These are phyloP conservation scores for Myopa testacea DNA, from an alignment of 2,888 invertebrate species.

Conservation along the genomic window DNA sequence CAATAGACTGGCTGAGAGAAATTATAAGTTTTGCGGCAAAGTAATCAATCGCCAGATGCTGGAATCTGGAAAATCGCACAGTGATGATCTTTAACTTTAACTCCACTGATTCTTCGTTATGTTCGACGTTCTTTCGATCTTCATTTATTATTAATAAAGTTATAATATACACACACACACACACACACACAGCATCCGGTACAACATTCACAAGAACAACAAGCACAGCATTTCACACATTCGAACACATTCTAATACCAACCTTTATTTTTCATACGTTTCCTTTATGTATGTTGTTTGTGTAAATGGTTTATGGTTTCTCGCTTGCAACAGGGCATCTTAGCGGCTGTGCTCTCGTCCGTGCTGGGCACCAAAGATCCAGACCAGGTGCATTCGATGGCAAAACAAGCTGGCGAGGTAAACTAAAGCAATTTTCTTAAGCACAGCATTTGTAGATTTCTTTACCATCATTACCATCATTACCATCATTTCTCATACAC, in stretches of 20 bases:
- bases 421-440: slow-evolving; percentile 53
- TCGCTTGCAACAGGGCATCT: slow-evolving; percentile 83
- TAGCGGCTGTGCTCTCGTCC: slow-evolving; percentile 91
- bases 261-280: slow-evolving; percentile 30
- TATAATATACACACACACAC: background rate
- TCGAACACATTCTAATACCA: slow-evolving; percentile 28
- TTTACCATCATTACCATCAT: slow-evolving; percentile 7
- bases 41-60: too few relatives aligned
- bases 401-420: slow-evolving; percentile 96
- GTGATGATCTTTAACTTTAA: background rate
- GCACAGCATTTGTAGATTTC: slow-evolving; percentile 10
- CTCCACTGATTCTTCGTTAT: too few relatives aligned
- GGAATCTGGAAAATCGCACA: background rate
- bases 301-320: slow-evolving; percentile 52
- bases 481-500: slow-evolving; percentile 1
- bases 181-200: background rate
- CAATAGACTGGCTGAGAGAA: too few relatives aligned
- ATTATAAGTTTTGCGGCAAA: too few relatives aligned
- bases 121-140: background rate
- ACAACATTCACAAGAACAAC: slow-evolving; percentile 8
- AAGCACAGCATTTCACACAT: slow-evolving; percentile 19
- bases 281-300: slow-evolving; percentile 30
- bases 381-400: slow-evolving; percentile 92
- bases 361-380: slow-evolving; percentile 92
- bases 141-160: background rate